These are phyloP conservation scores for Aphodius sticticus DNA, from an alignment of 2,888 invertebrate genomes.

Conservation along the genomic window DNA sequence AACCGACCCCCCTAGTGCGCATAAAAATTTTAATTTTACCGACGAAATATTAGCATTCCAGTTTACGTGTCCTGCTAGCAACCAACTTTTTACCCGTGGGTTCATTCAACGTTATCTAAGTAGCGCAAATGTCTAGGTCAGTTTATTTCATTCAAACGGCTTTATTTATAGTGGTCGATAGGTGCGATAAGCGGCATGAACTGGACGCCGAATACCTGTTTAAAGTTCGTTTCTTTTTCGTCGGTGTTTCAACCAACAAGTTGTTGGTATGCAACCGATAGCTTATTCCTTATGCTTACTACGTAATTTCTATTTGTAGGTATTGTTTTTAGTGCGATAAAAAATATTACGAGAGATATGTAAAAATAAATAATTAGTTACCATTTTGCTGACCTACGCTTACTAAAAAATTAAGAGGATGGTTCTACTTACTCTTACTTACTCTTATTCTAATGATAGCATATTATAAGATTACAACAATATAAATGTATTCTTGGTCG, in stretches of 20 bases:
- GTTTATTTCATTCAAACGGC: neutral
- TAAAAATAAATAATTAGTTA: too few species aligned
- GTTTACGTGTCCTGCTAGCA: neutral
- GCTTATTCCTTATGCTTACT: too few species aligned
- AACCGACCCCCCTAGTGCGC: neutral
- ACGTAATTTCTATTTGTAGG: too few species aligned
- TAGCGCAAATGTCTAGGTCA: neutral
- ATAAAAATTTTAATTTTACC: slow-evolving; percentile 4
- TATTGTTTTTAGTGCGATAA: too few species aligned
- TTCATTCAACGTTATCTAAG: neutral
- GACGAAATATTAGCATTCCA: slow-evolving; percentile 4
- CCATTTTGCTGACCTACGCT: too few species aligned
- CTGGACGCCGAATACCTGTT: neutral
- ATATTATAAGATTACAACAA: too few species aligned
- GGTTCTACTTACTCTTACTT: too few species aligned
- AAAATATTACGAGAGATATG: too few species aligned
- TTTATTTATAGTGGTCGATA: neutral
- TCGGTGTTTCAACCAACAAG: neutral
- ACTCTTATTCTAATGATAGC: too few species aligned
- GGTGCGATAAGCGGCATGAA: neutral
- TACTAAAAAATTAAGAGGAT: too few species aligned
- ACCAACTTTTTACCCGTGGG: neutral
- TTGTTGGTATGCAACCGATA: neutral
- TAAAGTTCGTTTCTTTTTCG: neutral
- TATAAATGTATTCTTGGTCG: too few species aligned